Base-by-base conservation (phyloP, 2,888 invertebrate genomes). In the Lochmaea capreae region DNA sequence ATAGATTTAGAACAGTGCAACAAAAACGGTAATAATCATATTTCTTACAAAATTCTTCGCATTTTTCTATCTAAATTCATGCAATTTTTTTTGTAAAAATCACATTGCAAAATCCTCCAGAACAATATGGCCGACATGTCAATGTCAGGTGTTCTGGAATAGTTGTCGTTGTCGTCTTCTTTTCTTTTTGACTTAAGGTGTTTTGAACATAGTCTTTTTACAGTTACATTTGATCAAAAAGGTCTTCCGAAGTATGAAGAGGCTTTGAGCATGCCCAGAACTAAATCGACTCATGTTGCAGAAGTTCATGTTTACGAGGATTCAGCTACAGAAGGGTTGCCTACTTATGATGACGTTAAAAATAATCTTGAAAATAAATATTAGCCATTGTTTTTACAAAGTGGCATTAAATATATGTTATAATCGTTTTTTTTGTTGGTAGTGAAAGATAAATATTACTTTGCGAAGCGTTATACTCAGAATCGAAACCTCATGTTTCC, bases 241-340 rank as follows among this genome's bases (percentile, higher is more conserved):
- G 66, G 72, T 18, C 77, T 74, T 18, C 77, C 77, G 3, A 71
- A 76, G 33, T 77, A 77, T 46, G 71, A 66, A 8, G 76, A 76
- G 14, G 77, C 77, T 14, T 12, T 77, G 14, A 71, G 26, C 10
- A 77, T 77, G 77, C 73, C 77, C 1, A 76, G 57, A 52, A 12
- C 26, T 14, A 43, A 59, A 14, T 46, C 46, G 14, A 65, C 33
- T 2, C 74, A 70, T 22, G 18, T 71, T n/a, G 72, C 46, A 1
- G 71, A 72, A 42, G 70, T 74, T 54, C 74, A 76, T 18, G 2
- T 54, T 39, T 59, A 42, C 33, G 58, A 52, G 46, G 49, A 66
- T n/a, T 12, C 12, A 9, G 14, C 9, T 46, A 14, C 61, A 16
- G 14, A 59, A 9, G 61, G 26, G 14, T 18, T 65, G 6, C 72